phyloP scores from a whole-genome alignment of 1,140 invertebrate species.

The Arctopsyche grandis region DNA sequence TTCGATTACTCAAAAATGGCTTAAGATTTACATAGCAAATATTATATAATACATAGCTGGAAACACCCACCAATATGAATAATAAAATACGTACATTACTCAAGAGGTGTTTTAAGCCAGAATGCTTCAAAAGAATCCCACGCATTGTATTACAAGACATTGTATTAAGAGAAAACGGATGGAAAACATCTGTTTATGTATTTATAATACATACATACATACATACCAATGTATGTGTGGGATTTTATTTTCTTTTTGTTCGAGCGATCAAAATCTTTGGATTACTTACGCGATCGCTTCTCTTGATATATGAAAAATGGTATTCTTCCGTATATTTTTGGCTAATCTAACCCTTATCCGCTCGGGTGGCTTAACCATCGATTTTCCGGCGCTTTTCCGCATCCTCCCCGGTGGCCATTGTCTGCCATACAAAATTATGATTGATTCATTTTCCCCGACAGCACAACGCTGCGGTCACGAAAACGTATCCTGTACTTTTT shows the following conservation, averaged over 20 bases:
- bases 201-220: no score
- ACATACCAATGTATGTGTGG: no score
- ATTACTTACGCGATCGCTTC: slow-evolving; percentile 8
- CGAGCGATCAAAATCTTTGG: slow-evolving; percentile 11
- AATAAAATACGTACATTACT: no score
- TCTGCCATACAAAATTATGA: slow-evolving; percentile 36
- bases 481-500: not conserved
- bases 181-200: no score
- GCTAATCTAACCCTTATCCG: slow-evolving; percentile 28
- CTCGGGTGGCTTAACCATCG: slow-evolving; percentile 22
- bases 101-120: no score
- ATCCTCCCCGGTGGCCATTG: slow-evolving; percentile 20
- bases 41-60: not conserved
- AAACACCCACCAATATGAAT: no score
- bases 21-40: not conserved
- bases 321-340: slow-evolving; percentile 26
- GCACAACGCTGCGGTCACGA: not conserved
- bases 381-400: slow-evolving; percentile 25
- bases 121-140: no score
- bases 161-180: no score
- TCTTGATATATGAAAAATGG: slow-evolving; percentile 14
- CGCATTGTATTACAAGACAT: no score
- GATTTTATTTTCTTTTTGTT: not conserved
- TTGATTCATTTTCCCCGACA: slow-evolving; percentile 26
- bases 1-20: not conserved